These are phyloP conservation scores for Halcyon chelicuti DNA, from an alignment of 2,797 vertebrate genomes.

Conservation along the genomic window DNA sequence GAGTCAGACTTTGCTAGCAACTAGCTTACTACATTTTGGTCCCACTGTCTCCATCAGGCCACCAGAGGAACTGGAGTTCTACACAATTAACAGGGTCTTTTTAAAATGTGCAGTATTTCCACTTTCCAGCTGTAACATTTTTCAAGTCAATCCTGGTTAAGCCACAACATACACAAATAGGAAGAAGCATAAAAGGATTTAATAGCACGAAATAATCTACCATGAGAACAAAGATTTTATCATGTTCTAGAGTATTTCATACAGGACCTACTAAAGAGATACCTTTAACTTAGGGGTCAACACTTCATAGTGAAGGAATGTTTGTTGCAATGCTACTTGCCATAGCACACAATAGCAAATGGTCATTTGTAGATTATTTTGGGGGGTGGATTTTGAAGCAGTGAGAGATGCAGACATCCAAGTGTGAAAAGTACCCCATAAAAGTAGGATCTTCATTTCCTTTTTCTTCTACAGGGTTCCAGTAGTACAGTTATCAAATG, in stretches of 20 bases:
- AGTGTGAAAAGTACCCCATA: neutral
- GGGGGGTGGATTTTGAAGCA: neutral
- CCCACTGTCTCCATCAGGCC: neutral
- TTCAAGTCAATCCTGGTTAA: slow-evolving; percentile 9
- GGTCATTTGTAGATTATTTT: neutral
- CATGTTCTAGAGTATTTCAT: neutral
- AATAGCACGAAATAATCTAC: neutral
- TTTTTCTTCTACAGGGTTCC: neutral
- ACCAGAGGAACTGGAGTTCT: neutral
- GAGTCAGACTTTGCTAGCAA: neutral
- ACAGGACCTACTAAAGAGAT: neutral
- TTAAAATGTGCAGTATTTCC: neutral
- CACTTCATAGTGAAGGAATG: neutral
- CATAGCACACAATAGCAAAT: neutral
- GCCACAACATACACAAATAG: neutral
- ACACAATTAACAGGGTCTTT: neutral
- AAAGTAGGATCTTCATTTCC: neutral
- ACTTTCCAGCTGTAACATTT: neutral
- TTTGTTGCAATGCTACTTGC: neutral
- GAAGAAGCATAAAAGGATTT: neutral
- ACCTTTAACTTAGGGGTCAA: neutral
- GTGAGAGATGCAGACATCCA: neutral
- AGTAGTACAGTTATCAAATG: neutral
- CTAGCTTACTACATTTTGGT: neutral
- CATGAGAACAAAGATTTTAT: neutral